These are phyloP conservation scores for Bimastos eiseni DNA, from an alignment of 2,888 invertebrate genomes.

Conservation along the genomic window DNA sequence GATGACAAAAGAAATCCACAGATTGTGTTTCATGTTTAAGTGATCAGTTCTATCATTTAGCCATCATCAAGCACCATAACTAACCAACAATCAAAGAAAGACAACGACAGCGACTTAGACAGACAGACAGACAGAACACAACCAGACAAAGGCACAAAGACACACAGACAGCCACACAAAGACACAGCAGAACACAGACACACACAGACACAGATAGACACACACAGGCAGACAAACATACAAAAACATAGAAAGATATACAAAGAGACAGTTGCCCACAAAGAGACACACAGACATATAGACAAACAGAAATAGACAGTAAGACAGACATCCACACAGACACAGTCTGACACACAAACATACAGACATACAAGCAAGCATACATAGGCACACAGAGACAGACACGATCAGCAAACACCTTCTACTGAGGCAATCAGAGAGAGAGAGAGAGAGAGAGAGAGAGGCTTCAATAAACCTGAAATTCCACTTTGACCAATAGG, in stretches of 20 bases:
- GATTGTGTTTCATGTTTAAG: too few species aligned
- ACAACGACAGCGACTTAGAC: too few species aligned
- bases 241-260: not conserved
- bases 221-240: too few species aligned
- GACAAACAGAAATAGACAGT: not conserved
- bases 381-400: too few species aligned
- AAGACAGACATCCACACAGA: not conserved
- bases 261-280: not conserved
- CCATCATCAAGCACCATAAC: not conserved
- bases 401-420: too few species aligned
- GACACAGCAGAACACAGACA: too few species aligned
- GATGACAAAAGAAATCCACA: not conserved
- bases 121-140: too few species aligned
- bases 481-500: slow-evolving; percentile 51
- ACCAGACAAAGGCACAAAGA: too few species aligned
- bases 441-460: not conserved
- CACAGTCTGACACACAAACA: not conserved
- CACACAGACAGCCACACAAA: too few species aligned
- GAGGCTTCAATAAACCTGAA: slow-evolving; percentile 56
- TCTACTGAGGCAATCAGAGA: not conserved
- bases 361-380: too few species aligned
- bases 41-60: too few species aligned
- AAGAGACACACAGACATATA: not conserved
- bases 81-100: not conserved
- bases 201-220: too few species aligned